phyloP scores from a whole-genome alignment of 2,113 vertebrate genomes.

The Ceyx margarethae region DNA sequence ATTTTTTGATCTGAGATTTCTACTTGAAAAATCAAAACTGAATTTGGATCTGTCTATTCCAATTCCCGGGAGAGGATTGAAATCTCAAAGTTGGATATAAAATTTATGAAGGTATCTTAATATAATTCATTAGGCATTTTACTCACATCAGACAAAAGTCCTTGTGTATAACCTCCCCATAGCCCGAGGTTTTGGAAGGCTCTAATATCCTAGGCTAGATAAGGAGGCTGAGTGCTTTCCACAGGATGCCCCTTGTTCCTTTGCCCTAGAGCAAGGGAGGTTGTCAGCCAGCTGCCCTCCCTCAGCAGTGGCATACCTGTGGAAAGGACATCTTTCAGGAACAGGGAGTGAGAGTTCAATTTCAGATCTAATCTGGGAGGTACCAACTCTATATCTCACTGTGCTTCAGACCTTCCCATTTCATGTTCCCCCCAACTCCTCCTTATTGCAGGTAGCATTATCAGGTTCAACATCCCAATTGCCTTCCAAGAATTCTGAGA shows the following conservation, averaged over 20 bases:
- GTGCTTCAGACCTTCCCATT: neutral
- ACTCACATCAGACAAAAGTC: neutral
- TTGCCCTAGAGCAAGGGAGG: neutral
- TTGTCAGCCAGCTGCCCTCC: neutral
- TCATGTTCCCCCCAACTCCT: neutral
- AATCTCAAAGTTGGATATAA: neutral
- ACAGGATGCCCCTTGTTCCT: neutral
- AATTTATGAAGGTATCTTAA: neutral
- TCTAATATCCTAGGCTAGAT: neutral
- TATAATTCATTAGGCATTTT: neutral
- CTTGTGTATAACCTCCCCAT: neutral
- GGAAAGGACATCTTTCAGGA: neutral
- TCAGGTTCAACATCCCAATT: neutral
- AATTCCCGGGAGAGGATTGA: neutral
- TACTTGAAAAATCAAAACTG: neutral
- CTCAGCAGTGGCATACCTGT: neutral
- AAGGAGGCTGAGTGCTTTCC: neutral
- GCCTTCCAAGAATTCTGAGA: neutral
- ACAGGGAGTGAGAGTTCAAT: neutral
- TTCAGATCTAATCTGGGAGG: neutral
- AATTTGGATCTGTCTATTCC: neutral
- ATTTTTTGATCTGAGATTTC: neutral
- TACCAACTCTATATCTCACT: rapidly evolving
- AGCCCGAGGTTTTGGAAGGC: neutral
- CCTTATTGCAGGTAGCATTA: neutral